Percentiles rank a stretch among this genome's conserved stretches.
Conservation (phyloP, 2,113 vertebrate genomes). For the Phoenicopterus ruber region DNA sequence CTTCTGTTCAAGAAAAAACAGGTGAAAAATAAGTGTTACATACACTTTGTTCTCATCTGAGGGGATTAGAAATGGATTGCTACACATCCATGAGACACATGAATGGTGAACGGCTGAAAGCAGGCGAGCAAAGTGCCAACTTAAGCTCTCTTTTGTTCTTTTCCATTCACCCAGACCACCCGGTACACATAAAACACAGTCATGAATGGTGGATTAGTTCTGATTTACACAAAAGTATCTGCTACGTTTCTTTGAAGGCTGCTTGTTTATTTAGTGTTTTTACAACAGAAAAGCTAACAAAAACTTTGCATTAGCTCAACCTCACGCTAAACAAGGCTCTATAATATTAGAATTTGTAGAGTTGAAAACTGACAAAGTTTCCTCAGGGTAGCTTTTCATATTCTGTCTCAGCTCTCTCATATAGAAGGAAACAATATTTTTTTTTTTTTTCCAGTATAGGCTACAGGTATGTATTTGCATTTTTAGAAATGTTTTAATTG, state of each 20-base stretch:
- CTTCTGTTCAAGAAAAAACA: neutral
- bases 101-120: neutral
- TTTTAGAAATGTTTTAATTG: neutral
- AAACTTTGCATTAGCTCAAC: neutral
- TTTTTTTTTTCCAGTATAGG: neutral
- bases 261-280: neutral
- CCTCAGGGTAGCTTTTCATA: neutral
- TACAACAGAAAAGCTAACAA: neutral
- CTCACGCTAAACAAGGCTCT: neutral
- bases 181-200: neutral
- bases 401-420: neutral
- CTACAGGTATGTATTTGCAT: neutral
- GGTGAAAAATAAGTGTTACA: neutral
- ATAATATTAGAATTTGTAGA: neutral
- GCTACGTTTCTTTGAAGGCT: neutral
- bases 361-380: neutral
- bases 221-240: neutral
- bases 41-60: neutral
- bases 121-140: neutral
- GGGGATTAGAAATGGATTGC: neutral
- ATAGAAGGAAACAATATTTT: neutral
- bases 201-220: neutral
- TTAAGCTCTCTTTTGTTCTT: neutral
- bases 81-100: neutral
- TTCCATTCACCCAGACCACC: neutral